phyloP scores from a whole-genome alignment of 2,888 invertebrate species.

The Horisme vitalbata region DNA sequence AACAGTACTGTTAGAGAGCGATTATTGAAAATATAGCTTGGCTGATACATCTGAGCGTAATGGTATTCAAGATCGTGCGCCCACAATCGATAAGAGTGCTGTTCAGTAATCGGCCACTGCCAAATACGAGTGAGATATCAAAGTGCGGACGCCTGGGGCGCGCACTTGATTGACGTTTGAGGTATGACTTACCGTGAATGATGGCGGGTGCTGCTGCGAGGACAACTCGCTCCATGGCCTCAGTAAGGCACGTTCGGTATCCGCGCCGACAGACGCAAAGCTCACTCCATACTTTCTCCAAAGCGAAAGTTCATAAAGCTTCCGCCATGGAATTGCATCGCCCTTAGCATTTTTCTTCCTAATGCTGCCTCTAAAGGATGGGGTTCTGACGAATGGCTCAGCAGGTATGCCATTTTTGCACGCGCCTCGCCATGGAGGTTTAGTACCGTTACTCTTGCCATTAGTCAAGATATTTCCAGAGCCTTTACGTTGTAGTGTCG shows the following conservation, averaged over 20 bases:
- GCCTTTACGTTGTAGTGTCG: conserved; percentile 56
- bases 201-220: conserved; percentile 57
- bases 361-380: conserved; percentile 70
- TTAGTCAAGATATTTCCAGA: conserved; percentile 57
- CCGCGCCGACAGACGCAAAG: conserved; percentile 69
- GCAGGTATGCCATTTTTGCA: conserved; percentile 59
- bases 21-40: conserved; percentile 25
- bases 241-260: conserved; percentile 66
- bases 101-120: conserved; percentile 55
- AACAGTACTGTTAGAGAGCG: conserved; percentile 12
- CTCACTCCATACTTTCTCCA: conserved; percentile 79
- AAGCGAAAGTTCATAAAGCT: conserved; percentile 80
- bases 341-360: conserved; percentile 65
- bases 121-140: conserved; percentile 66
- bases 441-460: conserved; percentile 59
- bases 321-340: conserved; percentile 79
- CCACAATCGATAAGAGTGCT: conserved; percentile 33
- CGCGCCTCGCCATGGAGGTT: conserved; percentile 75
- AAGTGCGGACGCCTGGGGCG: conserved; percentile 56
- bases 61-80: conserved; percentile 33
- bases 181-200: conserved; percentile 61
- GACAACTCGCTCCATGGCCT: conserved; percentile 71
- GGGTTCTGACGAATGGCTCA: conserved; percentile 65
- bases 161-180: conserved; percentile 45
- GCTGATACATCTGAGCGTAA: conserved; percentile 24